phyloP scores from a whole-genome alignment of 2,113 vertebrate species.

The Hemibagrus wyckioides region DNA sequence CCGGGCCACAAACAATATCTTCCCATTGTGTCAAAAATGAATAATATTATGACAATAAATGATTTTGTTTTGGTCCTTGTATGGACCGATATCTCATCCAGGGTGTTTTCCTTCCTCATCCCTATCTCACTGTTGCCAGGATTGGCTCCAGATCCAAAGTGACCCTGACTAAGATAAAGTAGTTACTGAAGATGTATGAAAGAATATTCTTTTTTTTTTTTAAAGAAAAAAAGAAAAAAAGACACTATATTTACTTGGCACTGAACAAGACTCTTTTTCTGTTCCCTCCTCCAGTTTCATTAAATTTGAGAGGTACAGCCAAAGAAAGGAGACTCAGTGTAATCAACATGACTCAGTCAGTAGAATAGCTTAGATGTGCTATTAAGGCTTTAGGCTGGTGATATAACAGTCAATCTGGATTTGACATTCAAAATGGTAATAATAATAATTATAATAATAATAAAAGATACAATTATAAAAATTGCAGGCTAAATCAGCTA shows the following conservation, averaged over 20 bases:
- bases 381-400: background rate
- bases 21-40: background rate
- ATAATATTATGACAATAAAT: background rate
- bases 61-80: background rate
- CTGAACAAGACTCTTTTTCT: background rate
- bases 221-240: no score
- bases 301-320: background rate
- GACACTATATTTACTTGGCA: background rate
- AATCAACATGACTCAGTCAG: background rate
- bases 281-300: background rate
- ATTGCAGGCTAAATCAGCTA: no score
- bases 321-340: background rate
- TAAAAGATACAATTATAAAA: no score
- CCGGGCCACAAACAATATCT: background rate
- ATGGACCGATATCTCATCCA: background rate
- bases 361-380: background rate
- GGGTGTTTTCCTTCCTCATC: background rate
- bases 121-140: background rate
- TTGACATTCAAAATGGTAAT: no score
- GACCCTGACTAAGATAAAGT: background rate
- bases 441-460: no score
- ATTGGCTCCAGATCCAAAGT: background rate
- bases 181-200: background rate
- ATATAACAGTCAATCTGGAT: no score
- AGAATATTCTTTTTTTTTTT: background rate